These are phyloP conservation scores for Monodelphis domestica DNA, from an alignment of 2,797 vertebrate genomes.

Conservation along the genomic window DNA sequence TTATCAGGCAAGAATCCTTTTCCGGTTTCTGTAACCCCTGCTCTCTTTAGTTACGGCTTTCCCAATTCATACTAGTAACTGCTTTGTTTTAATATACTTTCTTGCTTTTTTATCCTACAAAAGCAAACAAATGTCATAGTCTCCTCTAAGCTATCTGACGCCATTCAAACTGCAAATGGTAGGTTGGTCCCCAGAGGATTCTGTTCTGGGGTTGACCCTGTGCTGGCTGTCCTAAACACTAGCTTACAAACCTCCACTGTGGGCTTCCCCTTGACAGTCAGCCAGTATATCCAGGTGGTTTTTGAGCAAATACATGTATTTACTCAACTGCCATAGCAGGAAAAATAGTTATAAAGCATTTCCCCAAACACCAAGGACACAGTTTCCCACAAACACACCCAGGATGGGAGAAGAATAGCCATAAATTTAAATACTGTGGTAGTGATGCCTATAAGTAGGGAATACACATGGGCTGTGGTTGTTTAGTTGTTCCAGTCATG, in stretches of 20 bases:
- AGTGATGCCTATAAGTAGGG: too few species aligned
- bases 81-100: too few species aligned
- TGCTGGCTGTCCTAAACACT: neutral
- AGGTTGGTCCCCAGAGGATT: neutral
- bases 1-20: too few species aligned
- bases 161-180: neutral
- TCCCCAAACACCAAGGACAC: neutral
- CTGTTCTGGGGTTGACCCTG: neutral
- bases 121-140: neutral
- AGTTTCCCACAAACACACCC: too few species aligned
- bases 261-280: neutral
- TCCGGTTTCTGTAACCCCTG: too few species aligned
- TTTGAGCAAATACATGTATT: neutral
- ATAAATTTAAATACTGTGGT: too few species aligned
- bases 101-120: neutral
- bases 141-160: neutral
- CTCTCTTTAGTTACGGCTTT: too few species aligned
- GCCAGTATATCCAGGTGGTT: neutral
- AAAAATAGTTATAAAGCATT: neutral
- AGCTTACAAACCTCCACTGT: neutral
- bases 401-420: too few species aligned
- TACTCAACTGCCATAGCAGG: neutral
- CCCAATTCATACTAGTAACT: too few species aligned
- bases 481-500: too few species aligned
- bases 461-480: too few species aligned